Base-by-base conservation (phyloP, 2,888 invertebrate genomes). In the Agrochola lota region DNA sequence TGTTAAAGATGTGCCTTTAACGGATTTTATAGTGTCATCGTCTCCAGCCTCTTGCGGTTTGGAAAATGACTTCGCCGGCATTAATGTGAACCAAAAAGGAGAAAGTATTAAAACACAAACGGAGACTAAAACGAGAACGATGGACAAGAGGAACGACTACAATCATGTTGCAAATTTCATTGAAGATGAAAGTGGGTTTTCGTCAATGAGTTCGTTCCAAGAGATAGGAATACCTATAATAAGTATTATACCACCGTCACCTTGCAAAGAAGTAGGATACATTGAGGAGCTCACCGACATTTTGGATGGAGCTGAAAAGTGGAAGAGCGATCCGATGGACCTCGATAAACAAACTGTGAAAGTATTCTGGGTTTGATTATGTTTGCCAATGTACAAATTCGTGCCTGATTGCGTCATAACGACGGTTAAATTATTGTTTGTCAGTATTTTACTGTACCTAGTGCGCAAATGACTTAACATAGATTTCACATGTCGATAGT, bases 181-280 rank as follows among this genome's bases (percentile, higher is more conserved):
- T 71, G 98, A 98, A 92, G 98, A 98, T 89, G 98, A 98, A 93
- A 98, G 98, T 91, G 98, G 98, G 49, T 98, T 98, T 94, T 98
- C 98, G 23, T 98, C 98, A 15, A 98, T 98, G 97, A 98, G 97
- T 93, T 98, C 98, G 12, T 98, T 98, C 92, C 98, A 98, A 94
- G 98, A 98, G 91, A 97, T 98, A 68, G 98, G 98, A 20, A 95
- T 98, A 89, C 98, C 98, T 26, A 95, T 96, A 71, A 96, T 96
- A 91, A 96, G 95, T 83, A 95, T 96, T 75, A 96, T 96, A 90
- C 96, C 96, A 86, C 96, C 96, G 78, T 95, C 96, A 40, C 96
- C 96, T 23, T 94, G 95, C 77, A 95, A 96, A 87, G 95, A 96
- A 89, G 91, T 95, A n/a, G 91, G 89, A 20, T 95, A 92, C 81